Conservation (phyloP, 2,113 vertebrate genomes). For the Sprattus sprattus region DNA sequence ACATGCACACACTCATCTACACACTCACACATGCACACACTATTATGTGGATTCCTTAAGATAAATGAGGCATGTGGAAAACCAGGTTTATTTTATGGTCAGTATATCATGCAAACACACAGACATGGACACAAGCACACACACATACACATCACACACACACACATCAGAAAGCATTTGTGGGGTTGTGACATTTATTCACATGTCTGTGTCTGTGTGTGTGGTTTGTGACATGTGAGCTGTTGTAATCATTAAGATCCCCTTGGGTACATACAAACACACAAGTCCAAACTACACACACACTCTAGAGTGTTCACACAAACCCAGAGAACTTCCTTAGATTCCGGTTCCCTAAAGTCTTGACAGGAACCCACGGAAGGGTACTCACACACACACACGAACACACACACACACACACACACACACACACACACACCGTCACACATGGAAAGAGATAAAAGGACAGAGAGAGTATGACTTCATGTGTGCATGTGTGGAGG, state of each 20-base stretch:
- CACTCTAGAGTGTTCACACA: slow-evolving; percentile 23
- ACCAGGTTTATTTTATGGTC: slow-evolving; percentile 3
- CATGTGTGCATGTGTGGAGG: neutral
- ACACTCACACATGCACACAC: neutral
- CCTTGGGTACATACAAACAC: neutral
- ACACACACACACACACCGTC: slow-evolving; percentile 17
- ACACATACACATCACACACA: no score
- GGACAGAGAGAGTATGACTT: slow-evolving; percentile 19
- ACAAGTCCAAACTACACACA: neutral
- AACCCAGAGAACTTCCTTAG: slow-evolving; percentile 13
- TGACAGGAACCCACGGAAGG: slow-evolving; percentile 27
- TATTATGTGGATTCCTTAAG: neutral
- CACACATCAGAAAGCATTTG: no score
- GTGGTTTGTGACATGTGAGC: neutral
- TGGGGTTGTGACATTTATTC: no score
- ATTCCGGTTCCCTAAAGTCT: slow-evolving; percentile 27
- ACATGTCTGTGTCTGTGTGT: neutral
- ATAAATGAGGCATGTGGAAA: neutral
- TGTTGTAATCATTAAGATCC: slow-evolving; percentile 23
- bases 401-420: neutral
- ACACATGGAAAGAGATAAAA: neutral
- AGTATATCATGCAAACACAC: neutral
- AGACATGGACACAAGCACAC: no score
- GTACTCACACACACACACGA: slow-evolving; percentile 27
- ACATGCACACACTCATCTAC: neutral